phyloP scores from a whole-genome alignment of 2,888 invertebrate genomes.

The Odontomyia ornata region DNA sequence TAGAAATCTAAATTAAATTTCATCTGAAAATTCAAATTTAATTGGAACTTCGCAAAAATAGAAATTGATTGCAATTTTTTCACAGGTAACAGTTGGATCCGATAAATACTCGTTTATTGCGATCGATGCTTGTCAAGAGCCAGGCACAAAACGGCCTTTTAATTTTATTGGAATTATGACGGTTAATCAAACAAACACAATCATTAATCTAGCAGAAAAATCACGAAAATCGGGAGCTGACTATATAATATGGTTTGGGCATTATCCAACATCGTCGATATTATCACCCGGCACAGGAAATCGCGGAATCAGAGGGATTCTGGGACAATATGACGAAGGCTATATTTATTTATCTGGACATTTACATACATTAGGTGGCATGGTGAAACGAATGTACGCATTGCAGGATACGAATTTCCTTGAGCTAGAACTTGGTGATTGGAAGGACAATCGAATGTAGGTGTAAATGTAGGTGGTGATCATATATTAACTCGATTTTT shows the following conservation, averaged over 20 bases:
- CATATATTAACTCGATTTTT: conserved; percentile 36
- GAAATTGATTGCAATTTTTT: too few relatives aligned
- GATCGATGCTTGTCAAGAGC: conserved; percentile 86
- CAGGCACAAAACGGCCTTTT: conserved; percentile 86
- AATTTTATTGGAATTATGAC: conserved; percentile 86
- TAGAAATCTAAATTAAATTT: too few relatives aligned
- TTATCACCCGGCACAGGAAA: conserved; percentile 68
- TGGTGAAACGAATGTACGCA: conserved; percentile 86
- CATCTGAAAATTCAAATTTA: too few relatives aligned
- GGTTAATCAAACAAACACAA: conserved; percentile 67
- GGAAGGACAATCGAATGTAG: conserved; percentile 88
- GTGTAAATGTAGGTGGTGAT: conserved; percentile 11
- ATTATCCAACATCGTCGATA: conserved; percentile 91
- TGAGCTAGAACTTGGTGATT: conserved; percentile 90
- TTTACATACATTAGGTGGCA: conserved; percentile 82
- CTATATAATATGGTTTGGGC: conserved; percentile 84
- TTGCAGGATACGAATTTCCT: conserved; percentile 82
- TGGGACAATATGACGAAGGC: conserved; percentile 70
- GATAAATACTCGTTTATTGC: conserved; percentile 83
- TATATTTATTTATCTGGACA: conserved; percentile 90
- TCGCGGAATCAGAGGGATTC: conserved; percentile 67
- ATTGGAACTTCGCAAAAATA: too few relatives aligned
- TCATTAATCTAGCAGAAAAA: conserved; percentile 69
- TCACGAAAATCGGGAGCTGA: conserved; percentile 67
- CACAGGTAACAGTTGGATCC: conserved; percentile 64